A percentile compares a stretch with the other conserved stretches of the same genome.
Evolutionary conservation across 2,888 invertebrate species (phyloP).

Genomic region (Ormyrus labotus): DNA sequence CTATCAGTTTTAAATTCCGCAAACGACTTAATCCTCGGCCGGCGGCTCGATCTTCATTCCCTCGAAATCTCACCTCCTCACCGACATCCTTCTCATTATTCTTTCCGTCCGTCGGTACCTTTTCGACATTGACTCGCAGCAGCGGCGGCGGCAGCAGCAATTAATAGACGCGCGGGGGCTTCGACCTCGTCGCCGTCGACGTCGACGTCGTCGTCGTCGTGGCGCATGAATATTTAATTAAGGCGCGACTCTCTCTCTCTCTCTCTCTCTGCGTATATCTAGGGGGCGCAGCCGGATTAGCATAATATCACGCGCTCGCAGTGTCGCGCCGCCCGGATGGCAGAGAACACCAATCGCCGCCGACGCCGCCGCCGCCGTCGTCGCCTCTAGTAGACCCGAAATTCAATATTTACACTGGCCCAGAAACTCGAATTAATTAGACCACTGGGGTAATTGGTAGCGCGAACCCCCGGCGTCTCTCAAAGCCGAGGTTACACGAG

Average conservation of each 20-base stretch:
- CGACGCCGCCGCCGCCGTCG: background rate
- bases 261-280: background rate
- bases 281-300: constrained; percentile 29
- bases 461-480: background rate
- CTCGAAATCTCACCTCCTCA: no score
- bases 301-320: constrained; percentile 34
- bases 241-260: background rate
- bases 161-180: background rate
- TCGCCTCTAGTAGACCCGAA: constrained; percentile 53
- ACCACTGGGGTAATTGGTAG: constrained; percentile 61
- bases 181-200: no score
- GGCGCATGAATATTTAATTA: constrained; percentile 41
- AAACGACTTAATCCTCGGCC: no score
- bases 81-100: no score
- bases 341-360: constrained; percentile 23
- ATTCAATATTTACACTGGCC: constrained; percentile 68
- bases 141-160: background rate
- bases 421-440: constrained; percentile 66
- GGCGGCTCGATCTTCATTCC: no score
- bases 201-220: background rate
- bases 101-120: no score
- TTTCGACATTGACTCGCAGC: background rate
- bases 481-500: constrained; percentile 6
- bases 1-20: no score
- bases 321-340: background rate